phyloP scores from a whole-genome alignment of 2,797 vertebrate species.

The Scolopax rusticola region DNA sequence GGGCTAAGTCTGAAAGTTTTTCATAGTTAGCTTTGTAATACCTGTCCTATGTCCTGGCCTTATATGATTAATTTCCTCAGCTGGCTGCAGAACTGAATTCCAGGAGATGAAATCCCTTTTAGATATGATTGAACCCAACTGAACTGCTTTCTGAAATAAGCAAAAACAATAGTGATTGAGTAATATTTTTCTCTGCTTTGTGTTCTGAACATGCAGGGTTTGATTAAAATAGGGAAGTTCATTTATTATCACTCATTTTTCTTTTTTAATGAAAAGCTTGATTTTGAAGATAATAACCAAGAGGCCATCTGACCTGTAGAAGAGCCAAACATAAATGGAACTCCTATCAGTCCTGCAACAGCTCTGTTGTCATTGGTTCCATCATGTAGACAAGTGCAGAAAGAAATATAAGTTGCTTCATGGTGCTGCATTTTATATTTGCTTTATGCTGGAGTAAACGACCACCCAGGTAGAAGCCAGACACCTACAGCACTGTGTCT shows the following conservation, averaged over 20 bases:
- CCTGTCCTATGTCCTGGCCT: background rate
- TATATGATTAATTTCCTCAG: background rate
- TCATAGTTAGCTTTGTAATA: background rate
- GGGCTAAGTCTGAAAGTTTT: background rate
- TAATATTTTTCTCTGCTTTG: constrained; percentile 41
- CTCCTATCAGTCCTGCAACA: background rate
- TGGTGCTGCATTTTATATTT: background rate
- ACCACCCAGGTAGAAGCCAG: background rate
- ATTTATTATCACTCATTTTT: constrained; percentile 29
- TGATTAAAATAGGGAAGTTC: constrained; percentile 44
- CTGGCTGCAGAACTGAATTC: background rate
- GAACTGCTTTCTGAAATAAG: constrained; percentile 40
- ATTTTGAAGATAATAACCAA: constrained; percentile 11
- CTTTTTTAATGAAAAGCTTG: background rate
- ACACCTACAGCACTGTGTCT: background rate
- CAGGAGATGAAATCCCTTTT: constrained; percentile 1
- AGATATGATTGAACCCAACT: constrained; percentile 49
- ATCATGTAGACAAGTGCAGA: background rate
- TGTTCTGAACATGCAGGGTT: constrained; percentile 47
- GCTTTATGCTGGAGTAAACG: background rate
- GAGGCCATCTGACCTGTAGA: background rate
- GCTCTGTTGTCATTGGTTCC: background rate
- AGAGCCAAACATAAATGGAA: background rate
- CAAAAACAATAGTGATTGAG: constrained; percentile 63
- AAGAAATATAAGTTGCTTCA: background rate